A percentile compares a stretch with the other conserved stretches of the same genome.
phyloP scores from a whole-genome alignment of 2,113 vertebrate species.

The Oncorhynchus kisutch region DNA sequence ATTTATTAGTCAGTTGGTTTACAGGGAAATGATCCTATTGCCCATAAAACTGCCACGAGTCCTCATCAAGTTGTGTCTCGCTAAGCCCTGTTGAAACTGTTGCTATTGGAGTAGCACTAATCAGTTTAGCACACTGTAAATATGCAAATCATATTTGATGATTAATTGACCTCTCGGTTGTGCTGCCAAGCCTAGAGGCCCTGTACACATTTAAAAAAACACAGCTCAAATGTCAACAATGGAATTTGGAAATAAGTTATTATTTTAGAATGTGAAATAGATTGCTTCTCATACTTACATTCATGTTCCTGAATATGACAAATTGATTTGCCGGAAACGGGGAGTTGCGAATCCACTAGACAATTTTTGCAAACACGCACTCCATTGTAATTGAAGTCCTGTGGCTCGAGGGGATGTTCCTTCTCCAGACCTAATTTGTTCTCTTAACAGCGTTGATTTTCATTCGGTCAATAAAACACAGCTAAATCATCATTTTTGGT shows the following conservation, averaged over 20 bases:
- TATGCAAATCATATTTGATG: slow-evolving; percentile 72
- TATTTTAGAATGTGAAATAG: slow-evolving; percentile 74
- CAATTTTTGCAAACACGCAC: slow-evolving; percentile 64
- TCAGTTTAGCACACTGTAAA: slow-evolving; percentile 70
- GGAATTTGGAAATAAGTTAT: slow-evolving; percentile 72
- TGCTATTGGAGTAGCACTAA: slow-evolving; percentile 58
- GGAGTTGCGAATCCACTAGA: slow-evolving; percentile 56
- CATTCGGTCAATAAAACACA: slow-evolving; percentile 64
- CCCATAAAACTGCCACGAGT: slow-evolving; percentile 38
- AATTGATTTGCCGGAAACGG: slow-evolving; percentile 69
- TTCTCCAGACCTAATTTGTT: slow-evolving; percentile 70
- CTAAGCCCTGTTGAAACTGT: slow-evolving; percentile 63
- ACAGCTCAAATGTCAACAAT: slow-evolving; percentile 70
- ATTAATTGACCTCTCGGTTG: slow-evolving; percentile 70
- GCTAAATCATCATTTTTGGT: slow-evolving; percentile 17
- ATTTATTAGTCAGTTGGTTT: slow-evolving; percentile 44
- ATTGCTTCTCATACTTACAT: slow-evolving; percentile 69
- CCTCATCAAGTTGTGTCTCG: slow-evolving; percentile 58
- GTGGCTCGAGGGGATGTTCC: slow-evolving; percentile 45
- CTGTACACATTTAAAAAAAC: slow-evolving; percentile 14
- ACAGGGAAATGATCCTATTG: slow-evolving; percentile 55
- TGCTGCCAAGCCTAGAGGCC: slow-evolving; percentile 41
- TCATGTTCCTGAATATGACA: slow-evolving; percentile 68
- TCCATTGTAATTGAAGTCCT: slow-evolving; percentile 71
- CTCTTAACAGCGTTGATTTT: slow-evolving; percentile 65